phyloP scores from a whole-genome alignment of 2,113 vertebrate species.

The Alligator mississippiensis region DNA sequence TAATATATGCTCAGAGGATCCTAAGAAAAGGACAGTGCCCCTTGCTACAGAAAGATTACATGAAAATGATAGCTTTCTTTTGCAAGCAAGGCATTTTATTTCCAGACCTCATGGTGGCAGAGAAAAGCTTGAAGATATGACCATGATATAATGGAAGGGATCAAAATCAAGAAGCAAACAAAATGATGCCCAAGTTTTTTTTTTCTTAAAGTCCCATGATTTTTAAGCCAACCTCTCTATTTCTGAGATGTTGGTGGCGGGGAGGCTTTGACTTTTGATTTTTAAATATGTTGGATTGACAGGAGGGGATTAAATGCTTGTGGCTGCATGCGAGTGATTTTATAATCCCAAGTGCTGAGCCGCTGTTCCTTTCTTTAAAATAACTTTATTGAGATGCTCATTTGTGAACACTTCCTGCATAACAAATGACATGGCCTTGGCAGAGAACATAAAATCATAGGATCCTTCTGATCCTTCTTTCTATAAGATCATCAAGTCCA shows the following conservation, averaged over 20 bases:
- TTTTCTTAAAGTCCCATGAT: constrained; percentile 26
- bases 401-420: neutral
- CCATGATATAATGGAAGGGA: neutral
- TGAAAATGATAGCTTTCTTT: constrained; percentile 4
- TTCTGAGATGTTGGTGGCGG: neutral
- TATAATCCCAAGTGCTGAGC: neutral
- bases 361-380: neutral
- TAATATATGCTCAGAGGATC: no score
- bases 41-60: neutral
- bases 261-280: constrained; percentile 28
- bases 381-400: neutral
- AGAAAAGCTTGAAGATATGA: neutral
- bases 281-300: constrained; percentile 21
- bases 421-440: neutral
- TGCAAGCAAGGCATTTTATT: neutral
- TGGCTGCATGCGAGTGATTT: neutral
- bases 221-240: neutral
- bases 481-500: no score
- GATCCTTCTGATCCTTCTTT: neutral
- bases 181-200: neutral
- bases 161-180: neutral
- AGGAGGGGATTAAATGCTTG: neutral
- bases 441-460: neutral
- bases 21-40: no score
- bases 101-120: neutral